phyloP scores from a whole-genome alignment of 2,797 vertebrate species.

The Peromyscus aztecus region DNA sequence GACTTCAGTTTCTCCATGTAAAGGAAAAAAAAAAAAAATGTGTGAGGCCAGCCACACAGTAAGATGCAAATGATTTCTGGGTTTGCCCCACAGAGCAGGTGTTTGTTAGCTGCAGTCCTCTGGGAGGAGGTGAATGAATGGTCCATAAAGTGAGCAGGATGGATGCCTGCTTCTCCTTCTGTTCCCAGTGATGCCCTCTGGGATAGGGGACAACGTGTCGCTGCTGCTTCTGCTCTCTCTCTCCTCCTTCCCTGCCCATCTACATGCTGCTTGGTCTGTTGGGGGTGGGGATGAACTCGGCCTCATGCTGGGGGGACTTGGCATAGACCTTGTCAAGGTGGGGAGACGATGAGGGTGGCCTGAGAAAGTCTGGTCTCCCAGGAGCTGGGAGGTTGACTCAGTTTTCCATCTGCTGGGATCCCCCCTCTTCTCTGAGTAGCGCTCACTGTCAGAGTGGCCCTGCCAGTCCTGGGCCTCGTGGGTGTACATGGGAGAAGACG shows the following conservation, averaged over 20 bases:
- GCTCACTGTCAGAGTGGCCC: not conserved
- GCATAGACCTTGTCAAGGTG: not conserved
- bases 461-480: not conserved
- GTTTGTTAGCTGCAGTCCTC: not conserved
- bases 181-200: not conserved
- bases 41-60: not conserved
- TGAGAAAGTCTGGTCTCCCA: not conserved
- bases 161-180: too few relatives aligned
- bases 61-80: not conserved
- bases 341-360: not conserved
- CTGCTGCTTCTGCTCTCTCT: rapidly evolving
- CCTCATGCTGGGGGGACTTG: not conserved
- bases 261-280: not conserved
- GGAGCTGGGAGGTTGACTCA: not conserved
- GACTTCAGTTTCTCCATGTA: not conserved
- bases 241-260: not conserved
- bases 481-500: not conserved
- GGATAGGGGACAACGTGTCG: not conserved
- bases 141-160: not conserved
- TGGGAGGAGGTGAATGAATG: not conserved
- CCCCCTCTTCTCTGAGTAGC: rapidly evolving
- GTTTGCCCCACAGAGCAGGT: not conserved
- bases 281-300: not conserved
- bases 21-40: not conserved
- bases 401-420: not conserved